Base-by-base conservation (phyloP, 2,888 invertebrate genomes). In the Leptothorax acervorum region DNA sequence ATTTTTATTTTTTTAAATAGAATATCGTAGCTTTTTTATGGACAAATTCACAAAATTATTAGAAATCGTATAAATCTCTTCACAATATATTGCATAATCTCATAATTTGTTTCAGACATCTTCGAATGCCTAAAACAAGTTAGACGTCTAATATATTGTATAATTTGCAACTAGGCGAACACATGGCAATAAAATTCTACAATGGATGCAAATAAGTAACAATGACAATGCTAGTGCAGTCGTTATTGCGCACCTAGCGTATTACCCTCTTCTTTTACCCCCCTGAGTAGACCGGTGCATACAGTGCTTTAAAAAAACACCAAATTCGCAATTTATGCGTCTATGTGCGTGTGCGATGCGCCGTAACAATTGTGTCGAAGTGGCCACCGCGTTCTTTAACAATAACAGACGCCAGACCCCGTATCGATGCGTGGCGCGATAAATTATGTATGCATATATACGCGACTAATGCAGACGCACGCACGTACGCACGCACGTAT, bases 391-490 rank as follows among this genome's bases (percentile, higher is more conserved):
- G 73, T 70, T 81, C n/a, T 82, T 48, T 35, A 18, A 79, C 63
- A 83, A 83, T 81, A 81, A 66, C 62, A 66, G 62, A 63, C 86
- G 68, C 51, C 82, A 76, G 82, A 71, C 70, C 68, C 62, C 75
- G 71, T 85, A 89, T 89, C 88, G 89, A 87, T 87, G 89, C 88
- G 89, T 86, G 88, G 86, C 85, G 89, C 89, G 90, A 91, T 90
- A 91, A 92, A 93, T 92, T 92, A 90, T 91, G 85, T 90, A 91
- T 91, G 90, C 89, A 83, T 87, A 71, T 60, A 86, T 82, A 68
- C 48, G 83, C 82, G 89, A 75, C 89, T 89, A 90, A 90, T 92
- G 85, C 89, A 85, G 82, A 87, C 88, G 87, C 87, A 85, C 86
- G 88, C 83, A 82, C 85, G 88, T 76, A 63, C 53, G 63, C 42